These are phyloP conservation scores for Cataglyphis albicans DNA, from an alignment of 2,888 invertebrate genomes.

Conservation along the genomic window DNA sequence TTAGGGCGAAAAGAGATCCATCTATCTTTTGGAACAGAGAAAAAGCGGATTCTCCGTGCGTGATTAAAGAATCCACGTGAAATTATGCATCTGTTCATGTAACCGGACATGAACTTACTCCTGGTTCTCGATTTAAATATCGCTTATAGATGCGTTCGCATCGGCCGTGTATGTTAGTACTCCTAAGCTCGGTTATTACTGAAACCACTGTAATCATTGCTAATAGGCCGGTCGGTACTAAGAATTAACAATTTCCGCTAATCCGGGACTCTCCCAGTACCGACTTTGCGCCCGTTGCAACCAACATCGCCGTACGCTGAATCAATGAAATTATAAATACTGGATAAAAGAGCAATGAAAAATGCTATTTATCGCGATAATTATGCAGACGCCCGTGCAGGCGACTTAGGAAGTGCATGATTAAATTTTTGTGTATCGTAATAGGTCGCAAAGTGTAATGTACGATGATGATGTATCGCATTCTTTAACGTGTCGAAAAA, in stretches of 20 bases:
- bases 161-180: not conserved
- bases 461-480: constrained; percentile 31
- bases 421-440: constrained; percentile 33
- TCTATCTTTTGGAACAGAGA: not conserved
- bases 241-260: constrained; percentile 53
- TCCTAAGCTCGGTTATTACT: constrained; percentile 48
- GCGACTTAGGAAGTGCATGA: not conserved
- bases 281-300: constrained; percentile 18
- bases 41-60: constrained; percentile 36
- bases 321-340: constrained; percentile 41
- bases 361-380: constrained; percentile 36
- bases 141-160: constrained; percentile 11
- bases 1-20: constrained; percentile 47
- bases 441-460: constrained; percentile 15
- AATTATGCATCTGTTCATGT: constrained; percentile 75
- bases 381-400: constrained; percentile 14
- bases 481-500: constrained; percentile 25
- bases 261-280: constrained; percentile 29
- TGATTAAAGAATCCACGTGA: constrained; percentile 54
- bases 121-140: constrained; percentile 29
- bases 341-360: constrained; percentile 1
- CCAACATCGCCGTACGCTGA: constrained; percentile 2
- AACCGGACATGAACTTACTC: constrained; percentile 67
- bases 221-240: constrained; percentile 35
- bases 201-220: constrained; percentile 44